Conservation (phyloP, 2,113 vertebrate genomes). For the Cathartes aura region DNA sequence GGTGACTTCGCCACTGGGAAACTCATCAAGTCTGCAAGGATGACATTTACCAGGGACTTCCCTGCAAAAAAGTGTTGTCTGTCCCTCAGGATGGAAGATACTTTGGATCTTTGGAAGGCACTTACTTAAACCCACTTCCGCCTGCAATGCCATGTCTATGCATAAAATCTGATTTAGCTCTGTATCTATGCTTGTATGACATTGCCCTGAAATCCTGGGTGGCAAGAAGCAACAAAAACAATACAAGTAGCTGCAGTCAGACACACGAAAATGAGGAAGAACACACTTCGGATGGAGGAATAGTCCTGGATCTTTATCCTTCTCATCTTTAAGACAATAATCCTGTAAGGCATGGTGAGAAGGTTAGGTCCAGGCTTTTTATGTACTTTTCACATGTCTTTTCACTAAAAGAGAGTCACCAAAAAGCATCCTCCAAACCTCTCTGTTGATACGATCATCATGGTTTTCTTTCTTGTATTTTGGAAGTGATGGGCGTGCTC, state of each 20-base stretch:
- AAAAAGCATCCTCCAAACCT: background rate
- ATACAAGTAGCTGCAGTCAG: background rate
- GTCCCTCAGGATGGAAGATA: background rate
- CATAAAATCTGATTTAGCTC: background rate
- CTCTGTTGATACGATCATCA: background rate
- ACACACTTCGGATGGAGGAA: background rate
- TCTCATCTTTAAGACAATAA: background rate
- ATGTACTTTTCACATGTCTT: background rate
- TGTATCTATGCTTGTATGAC: background rate
- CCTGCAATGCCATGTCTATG: background rate
- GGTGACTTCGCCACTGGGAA: background rate
- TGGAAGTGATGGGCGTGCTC: background rate
- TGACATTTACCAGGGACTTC: background rate
- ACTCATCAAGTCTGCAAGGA: background rate
- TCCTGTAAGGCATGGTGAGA: background rate
- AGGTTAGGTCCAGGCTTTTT: background rate
- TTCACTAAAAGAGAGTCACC: background rate
- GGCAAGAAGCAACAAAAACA: background rate
- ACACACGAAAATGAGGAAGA: background rate
- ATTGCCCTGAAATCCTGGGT: background rate
- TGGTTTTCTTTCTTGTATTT: background rate
- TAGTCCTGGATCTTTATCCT: background rate
- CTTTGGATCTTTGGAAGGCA: background rate
- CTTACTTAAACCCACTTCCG: background rate
- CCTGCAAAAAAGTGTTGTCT: background rate